Conservation (phyloP, 2,113 vertebrate species). For the Myocastor coypus region DNA sequence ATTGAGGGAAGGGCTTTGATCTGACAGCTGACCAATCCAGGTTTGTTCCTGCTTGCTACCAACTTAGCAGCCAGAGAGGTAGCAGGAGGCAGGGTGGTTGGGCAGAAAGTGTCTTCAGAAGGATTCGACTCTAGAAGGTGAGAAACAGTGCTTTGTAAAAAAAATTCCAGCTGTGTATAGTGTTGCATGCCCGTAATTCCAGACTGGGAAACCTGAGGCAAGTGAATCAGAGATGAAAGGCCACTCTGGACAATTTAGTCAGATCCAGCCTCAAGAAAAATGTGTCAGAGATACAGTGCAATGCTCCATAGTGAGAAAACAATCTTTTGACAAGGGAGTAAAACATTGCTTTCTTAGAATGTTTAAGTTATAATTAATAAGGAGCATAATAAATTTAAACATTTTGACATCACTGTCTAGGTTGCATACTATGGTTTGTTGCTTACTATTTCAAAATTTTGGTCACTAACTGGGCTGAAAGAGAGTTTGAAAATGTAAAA, state of each 20-base stretch:
- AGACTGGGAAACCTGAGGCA: not conserved
- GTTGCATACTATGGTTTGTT: not conserved
- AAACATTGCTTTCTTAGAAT: not conserved
- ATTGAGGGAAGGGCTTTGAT: not conserved
- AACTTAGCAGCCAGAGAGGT: too few relatives aligned
- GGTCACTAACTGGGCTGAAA: not conserved
- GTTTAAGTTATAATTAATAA: not conserved
- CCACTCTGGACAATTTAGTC: not conserved
- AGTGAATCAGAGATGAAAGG: not conserved
- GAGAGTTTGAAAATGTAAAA: conserved; percentile 27
- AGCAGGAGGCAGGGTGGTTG: not conserved
- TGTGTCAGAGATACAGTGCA: not conserved
- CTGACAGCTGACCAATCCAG: not conserved
- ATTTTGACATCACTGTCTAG: not conserved
- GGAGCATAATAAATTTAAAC: not conserved
- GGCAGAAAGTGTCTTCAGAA: not conserved
- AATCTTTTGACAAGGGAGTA: not conserved
- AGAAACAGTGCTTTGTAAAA: not conserved
- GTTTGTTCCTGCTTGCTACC: not conserved
- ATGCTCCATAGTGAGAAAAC: not conserved
- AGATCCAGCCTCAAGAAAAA: not conserved
- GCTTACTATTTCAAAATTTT: conserved; percentile 17
- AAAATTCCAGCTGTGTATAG: not conserved
- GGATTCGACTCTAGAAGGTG: not conserved
- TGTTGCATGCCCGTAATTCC: not conserved